Evolutionary conservation across 2,113 vertebrate species (phyloP).

Genomic region (Platysternon megacephalum): DNA sequence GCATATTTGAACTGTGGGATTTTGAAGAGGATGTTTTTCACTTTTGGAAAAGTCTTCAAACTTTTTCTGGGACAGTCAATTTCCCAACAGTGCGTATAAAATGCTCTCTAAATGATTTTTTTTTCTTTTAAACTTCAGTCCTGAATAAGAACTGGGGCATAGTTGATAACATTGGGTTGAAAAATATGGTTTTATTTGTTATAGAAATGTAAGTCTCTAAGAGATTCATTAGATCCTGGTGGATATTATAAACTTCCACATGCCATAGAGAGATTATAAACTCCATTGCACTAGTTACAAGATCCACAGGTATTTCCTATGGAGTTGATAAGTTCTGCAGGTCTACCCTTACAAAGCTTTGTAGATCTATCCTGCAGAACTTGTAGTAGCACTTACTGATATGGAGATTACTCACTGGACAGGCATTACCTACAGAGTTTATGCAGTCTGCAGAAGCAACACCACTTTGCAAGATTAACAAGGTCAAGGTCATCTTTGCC

Average conservation of each 20-base stretch:
- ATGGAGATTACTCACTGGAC: not conserved
- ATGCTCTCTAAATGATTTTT: not conserved
- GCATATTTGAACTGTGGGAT: constrained; percentile 1
- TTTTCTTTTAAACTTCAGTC: not conserved
- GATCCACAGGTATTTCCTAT: not conserved
- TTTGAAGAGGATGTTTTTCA: not conserved
- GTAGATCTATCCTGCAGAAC: not conserved
- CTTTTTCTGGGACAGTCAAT: not conserved
- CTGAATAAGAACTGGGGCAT: not conserved
- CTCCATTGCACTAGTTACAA: not conserved
- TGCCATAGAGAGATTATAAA: not conserved
- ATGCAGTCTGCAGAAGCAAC: not conserved
- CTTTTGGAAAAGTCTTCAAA: not conserved
- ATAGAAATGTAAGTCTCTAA: not conserved
- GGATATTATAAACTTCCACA: not conserved
- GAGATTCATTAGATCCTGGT: not conserved
- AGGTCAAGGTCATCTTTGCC: not conserved
- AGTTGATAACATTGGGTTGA: not conserved
- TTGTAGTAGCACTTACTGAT: not conserved
- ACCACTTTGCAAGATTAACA: not conserved
- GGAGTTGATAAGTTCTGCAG: not conserved
- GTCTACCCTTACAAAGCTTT: not conserved
- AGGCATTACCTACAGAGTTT: not conserved
- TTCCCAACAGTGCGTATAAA: not conserved
- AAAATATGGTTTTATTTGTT: not conserved